phyloP scores from a whole-genome alignment of 2,888 invertebrate genomes.

The Flabesymbios commensalis region DNA sequence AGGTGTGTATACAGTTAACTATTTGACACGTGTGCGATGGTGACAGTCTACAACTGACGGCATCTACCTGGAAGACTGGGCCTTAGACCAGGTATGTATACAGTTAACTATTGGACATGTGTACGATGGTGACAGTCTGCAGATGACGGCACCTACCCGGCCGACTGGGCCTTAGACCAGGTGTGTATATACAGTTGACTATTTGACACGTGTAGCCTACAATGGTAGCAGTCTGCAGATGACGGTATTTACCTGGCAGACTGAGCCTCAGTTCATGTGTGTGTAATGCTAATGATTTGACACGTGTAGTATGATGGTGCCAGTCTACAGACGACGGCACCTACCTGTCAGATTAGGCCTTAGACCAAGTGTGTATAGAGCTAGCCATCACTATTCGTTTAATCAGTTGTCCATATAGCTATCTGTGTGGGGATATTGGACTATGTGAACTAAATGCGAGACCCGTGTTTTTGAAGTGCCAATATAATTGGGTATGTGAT shows the following conservation, averaged over 20 bases:
- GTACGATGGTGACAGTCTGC: not conserved
- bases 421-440: too few relatives aligned
- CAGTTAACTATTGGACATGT: not conserved
- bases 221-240: not conserved
- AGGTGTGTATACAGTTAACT: conserved; percentile 42
- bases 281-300: conserved; percentile 41
- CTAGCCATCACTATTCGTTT: too few relatives aligned
- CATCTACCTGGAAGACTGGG: not conserved
- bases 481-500: too few relatives aligned
- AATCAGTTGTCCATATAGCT: too few relatives aligned
- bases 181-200: not conserved
- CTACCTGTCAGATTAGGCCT: conserved; percentile 58
- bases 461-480: too few relatives aligned
- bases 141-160: not conserved
- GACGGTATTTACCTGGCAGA: not conserved
- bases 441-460: too few relatives aligned
- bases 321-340: conserved; percentile 47
- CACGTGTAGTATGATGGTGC: conserved; percentile 58
- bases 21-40: not conserved
- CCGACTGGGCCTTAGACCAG: not conserved
- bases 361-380: conserved; percentile 57
- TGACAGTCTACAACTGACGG: not conserved
- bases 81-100: not conserved
- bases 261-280: not conserved
- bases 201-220: not conserved